A percentile compares a stretch with the other conserved stretches of the same genome.
These are phyloP conservation scores for Zosterops borbonicus DNA, from an alignment of 2,113 vertebrate genomes.

Conservation along the genomic window DNA sequence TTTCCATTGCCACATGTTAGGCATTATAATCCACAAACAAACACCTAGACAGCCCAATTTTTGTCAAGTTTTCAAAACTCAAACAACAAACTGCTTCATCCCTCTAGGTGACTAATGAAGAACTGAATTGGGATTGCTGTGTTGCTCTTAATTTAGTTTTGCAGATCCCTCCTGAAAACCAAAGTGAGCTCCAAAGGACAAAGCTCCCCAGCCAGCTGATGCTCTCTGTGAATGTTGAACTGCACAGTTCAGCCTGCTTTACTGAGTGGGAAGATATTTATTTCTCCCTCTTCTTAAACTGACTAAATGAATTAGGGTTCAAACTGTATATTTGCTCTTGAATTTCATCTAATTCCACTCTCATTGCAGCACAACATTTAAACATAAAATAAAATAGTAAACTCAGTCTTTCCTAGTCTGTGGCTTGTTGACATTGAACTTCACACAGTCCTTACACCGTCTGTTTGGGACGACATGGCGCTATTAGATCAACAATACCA, in stretches of 20 bases:
- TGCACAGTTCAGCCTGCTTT: neutral
- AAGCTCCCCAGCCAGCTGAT: neutral
- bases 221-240: neutral
- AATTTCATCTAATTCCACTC: constrained; percentile 60
- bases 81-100: neutral
- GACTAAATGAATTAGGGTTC: neutral
- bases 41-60: neutral
- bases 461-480: constrained; percentile 61
- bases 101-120: neutral
- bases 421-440: constrained; percentile 73
- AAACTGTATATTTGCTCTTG: constrained; percentile 53
- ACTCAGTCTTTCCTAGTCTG: constrained; percentile 56
- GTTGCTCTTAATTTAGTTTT: neutral
- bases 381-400: constrained; percentile 66
- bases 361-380: constrained; percentile 59
- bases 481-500: constrained; percentile 78
- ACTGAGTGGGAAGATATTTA: neutral
- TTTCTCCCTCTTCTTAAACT: neutral
- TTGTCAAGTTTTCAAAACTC: neutral
- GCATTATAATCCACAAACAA: neutral
- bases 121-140: neutral
- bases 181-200: neutral
- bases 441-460: constrained; percentile 61
- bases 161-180: neutral
- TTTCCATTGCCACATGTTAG: neutral